A percentile compares a stretch with the other conserved stretches of the same genome.
Evolutionary conservation across 2,113 vertebrate genomes (phyloP).

Genomic region (Siniperca knerii): DNA sequence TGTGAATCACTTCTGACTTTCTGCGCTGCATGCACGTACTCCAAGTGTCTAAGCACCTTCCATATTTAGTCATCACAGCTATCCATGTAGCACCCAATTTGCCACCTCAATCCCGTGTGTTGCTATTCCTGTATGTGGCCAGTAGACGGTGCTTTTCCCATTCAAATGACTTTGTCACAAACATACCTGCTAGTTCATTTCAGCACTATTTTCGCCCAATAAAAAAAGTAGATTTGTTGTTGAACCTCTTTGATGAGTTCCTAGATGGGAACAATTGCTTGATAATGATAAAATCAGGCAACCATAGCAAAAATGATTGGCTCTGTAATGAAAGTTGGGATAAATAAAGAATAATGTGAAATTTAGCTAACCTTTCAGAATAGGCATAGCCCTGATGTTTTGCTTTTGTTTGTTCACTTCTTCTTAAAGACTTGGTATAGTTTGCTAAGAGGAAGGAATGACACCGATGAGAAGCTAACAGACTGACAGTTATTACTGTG

Average conservation of each 20-base stretch:
- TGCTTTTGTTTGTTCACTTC: conserved; percentile 58
- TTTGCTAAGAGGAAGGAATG: conserved; percentile 39
- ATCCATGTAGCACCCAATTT: neutral
- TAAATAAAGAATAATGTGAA: conserved; percentile 67
- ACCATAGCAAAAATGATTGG: conserved; percentile 77
- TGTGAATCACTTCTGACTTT: neutral
- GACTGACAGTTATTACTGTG: neutral
- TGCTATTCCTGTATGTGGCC: conserved; percentile 67
- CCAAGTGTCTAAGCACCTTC: neutral
- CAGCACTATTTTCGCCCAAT: conserved; percentile 58
- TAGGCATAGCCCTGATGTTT: conserved; percentile 23
- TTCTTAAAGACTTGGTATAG: conserved; percentile 10
- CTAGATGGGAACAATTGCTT: conserved; percentile 65
- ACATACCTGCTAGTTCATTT: conserved; percentile 51
- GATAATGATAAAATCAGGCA: conserved; percentile 78
- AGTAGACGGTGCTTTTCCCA: conserved; percentile 81
- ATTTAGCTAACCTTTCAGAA: conserved; percentile 51
- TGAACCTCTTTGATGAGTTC: conserved; percentile 80
- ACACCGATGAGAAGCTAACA: conserved; percentile 38
- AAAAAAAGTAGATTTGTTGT: conserved; percentile 72
- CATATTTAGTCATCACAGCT: neutral
- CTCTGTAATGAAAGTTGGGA: conserved; percentile 74
- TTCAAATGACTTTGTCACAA: conserved; percentile 61
- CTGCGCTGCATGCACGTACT: neutral
- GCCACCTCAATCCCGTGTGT: neutral